These are phyloP conservation scores for Setophaga kirtlandii DNA, from an alignment of 2,113 vertebrate species.

Conservation along the genomic window DNA sequence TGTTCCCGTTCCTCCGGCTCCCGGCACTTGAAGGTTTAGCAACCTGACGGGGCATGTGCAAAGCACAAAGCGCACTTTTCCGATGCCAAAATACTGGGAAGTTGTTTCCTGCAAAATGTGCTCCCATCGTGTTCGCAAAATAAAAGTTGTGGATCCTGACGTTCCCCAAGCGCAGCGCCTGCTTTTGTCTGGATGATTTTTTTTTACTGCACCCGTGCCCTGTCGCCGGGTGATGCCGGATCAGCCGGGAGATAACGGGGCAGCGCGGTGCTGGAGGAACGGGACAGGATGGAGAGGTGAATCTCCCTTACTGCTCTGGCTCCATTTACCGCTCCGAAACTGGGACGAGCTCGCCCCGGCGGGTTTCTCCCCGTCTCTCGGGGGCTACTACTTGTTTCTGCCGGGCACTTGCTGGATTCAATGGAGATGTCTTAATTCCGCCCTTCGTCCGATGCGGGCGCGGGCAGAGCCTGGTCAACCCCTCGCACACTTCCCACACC, in stretches of 20 bases:
- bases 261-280: neutral
- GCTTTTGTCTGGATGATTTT: neutral
- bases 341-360: neutral
- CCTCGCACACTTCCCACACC: neutral
- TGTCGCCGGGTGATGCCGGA: neutral
- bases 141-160: neutral
- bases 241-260: neutral
- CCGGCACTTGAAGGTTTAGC: neutral
- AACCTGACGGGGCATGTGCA: neutral
- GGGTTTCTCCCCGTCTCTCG: neutral
- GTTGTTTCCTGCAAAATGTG: conserved; percentile 31
- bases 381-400: neutral
- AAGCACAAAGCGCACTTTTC: neutral
- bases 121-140: neutral
- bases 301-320: neutral
- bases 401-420: neutral
- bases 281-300: neutral
- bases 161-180: neutral
- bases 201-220: neutral
- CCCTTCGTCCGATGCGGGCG: neutral
- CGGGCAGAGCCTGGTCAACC: neutral
- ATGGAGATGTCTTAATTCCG: neutral
- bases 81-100: neutral
- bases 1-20: neutral
- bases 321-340: neutral